Evolutionary conservation across 2,888 invertebrate genomes (phyloP), one percentile per base, ranked within the genome.

Genomic region (Escarpia spicata): DNA sequence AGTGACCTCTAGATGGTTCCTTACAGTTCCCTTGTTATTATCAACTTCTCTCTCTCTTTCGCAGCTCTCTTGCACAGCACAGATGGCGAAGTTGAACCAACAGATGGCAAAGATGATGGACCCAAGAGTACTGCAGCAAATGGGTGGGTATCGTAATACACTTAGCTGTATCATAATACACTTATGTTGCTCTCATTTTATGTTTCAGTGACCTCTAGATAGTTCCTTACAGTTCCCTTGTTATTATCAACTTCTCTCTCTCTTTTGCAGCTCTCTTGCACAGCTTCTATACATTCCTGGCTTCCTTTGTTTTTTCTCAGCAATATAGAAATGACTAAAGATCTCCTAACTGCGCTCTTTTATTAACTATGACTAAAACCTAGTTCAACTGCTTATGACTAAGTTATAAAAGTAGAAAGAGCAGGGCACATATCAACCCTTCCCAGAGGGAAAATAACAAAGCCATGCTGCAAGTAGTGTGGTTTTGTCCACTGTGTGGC

Each of bases 101-200:
- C 99, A 99, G 97, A 99, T 99, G 99, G 99, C 99, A 9, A 99
- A 98, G 97, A 99, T 99, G 99, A 99, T 99, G 98, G 99, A 99
- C 97, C 99, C 99, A 0, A 97, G 99, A 93, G 98, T 99, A 94
- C 97, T 99, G 92, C 99, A 99, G 95, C 99, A 99, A 96, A 98
- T 98, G 98, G 98, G 98, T 97, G 94, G 93, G 96, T 94, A 91
- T 43, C 44, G 91, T 15, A 91, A 91, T 91, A 43, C 91, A 91
- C 43, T 15, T 91, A 44, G 10, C 91, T 75, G 26, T 37, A 75
- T 75, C 75, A 15, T 75, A 26, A 75, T 75, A 75, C 75, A 75
- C 75, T 75, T 75, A 75, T 26, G 26, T 26, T 26, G 75, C 6
- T 4, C 26, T 44, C 31, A 44, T 92, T 19, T 37, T 37, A 37